phyloP scores from a whole-genome alignment of 2,797 vertebrate genomes.

The Pseudochromis fuscus region DNA sequence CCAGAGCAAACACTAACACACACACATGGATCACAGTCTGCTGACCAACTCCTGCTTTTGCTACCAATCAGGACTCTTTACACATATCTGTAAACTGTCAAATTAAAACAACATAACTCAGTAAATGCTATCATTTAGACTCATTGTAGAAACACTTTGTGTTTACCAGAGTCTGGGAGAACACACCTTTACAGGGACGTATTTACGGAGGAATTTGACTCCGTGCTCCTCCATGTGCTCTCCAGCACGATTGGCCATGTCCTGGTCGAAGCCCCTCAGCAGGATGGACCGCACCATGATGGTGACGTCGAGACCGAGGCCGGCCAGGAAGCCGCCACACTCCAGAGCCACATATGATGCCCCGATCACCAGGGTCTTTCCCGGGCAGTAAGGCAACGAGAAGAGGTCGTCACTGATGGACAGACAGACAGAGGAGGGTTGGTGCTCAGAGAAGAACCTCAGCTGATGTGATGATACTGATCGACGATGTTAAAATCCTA shows the following conservation, averaged over 20 bases:
- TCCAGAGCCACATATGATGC: slow-evolving; percentile 96
- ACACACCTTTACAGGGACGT: slow-evolving; percentile 90
- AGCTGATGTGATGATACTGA: too few species aligned
- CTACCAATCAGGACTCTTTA: too few species aligned
- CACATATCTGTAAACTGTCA: too few species aligned
- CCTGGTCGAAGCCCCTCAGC: slow-evolving; percentile 95
- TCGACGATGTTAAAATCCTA: too few species aligned
- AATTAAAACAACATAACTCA: neutral
- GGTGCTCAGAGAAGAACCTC: neutral
- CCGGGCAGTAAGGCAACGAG: slow-evolving; percentile 93
- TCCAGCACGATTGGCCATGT: slow-evolving; percentile 94
- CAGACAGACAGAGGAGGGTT: neutral
- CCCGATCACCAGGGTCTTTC: slow-evolving; percentile 94
- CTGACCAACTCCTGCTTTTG: neutral
- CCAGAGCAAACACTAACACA: neutral
- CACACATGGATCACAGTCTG: slow-evolving; percentile 30
- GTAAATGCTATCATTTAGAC: too few species aligned
- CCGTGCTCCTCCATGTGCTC: slow-evolving; percentile 92
- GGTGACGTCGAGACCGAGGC: slow-evolving; percentile 93
- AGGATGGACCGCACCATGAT: slow-evolving; percentile 96
- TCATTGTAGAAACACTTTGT: too few species aligned
- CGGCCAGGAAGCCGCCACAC: slow-evolving; percentile 94
- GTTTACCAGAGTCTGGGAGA: too few species aligned
- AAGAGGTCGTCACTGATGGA: slow-evolving; percentile 93
- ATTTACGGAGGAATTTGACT: slow-evolving; percentile 91